A percentile compares a stretch with the other conserved stretches of the same genome.
Conservation (phyloP, 1,140 invertebrate species). For the Carposina sasakii region DNA sequence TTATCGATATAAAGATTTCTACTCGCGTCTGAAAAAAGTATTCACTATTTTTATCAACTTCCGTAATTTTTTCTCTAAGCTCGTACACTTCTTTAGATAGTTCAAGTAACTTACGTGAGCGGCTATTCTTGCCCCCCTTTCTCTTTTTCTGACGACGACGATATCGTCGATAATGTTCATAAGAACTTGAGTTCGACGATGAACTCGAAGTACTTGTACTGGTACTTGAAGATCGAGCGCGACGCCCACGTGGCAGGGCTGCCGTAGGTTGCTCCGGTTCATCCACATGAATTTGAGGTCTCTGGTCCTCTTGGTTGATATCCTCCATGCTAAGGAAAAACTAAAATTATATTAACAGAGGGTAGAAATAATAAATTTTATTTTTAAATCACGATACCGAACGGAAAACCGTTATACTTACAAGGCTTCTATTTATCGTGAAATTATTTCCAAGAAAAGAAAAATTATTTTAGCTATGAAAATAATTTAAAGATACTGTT, state of each 20-base stretch:
- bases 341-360: not conserved
- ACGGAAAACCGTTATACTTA: no score
- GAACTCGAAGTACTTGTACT: not conserved
- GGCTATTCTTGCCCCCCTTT: not conserved
- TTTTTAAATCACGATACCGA: not conserved
- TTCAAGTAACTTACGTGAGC: not conserved
- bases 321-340: not conserved
- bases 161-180: not conserved
- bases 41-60: not conserved
- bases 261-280: not conserved
- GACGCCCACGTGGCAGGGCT: not conserved
- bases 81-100: not conserved
- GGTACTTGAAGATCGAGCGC: not conserved
- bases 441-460: no score
- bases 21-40: not conserved
- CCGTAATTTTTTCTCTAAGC: not conserved
- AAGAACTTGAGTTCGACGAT: not conserved
- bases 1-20: not conserved
- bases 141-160: not conserved
- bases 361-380: not conserved
- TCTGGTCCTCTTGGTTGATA: not conserved
- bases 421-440: no score
- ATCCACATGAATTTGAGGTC: not conserved
- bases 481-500: no score
- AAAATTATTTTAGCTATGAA: no score